These are phyloP conservation scores for Hippopotamus amphibius DNA, from an alignment of 2,113 vertebrate genomes.

Conservation along the genomic window DNA sequence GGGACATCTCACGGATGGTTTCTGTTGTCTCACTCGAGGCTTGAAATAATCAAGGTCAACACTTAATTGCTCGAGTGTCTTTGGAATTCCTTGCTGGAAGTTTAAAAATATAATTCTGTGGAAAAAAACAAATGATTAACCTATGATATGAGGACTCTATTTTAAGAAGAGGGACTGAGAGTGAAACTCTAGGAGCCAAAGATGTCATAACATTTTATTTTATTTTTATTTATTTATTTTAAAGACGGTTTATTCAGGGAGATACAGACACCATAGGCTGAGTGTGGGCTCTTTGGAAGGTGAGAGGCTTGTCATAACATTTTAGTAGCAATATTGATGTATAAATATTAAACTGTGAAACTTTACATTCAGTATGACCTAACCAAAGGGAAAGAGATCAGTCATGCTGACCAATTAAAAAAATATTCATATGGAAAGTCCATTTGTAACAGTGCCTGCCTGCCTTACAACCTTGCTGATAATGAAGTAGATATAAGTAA, in stretches of 20 bases:
- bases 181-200: not conserved
- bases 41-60: not conserved
- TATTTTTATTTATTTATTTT: no score
- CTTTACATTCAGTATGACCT: not conserved
- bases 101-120: constrained; percentile 41
- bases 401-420: not conserved
- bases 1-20: not conserved
- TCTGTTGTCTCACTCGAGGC: not conserved
- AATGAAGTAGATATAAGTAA: constrained; percentile 32
- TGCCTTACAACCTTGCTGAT: not conserved
- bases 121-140: not conserved
- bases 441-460: not conserved
- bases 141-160: not conserved
- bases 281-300: no score
- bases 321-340: not conserved
- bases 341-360: constrained; percentile 18
- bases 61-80: not conserved
- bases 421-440: not conserved
- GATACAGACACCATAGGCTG: no score
- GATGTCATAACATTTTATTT: not conserved
- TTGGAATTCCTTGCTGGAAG: not conserved
- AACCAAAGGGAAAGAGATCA: not conserved
- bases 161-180: not conserved
- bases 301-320: not conserved
- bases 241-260: no score